Evolutionary conservation across 1,140 invertebrate species (phyloP).

Genomic region (Drosophila tristis): DNA sequence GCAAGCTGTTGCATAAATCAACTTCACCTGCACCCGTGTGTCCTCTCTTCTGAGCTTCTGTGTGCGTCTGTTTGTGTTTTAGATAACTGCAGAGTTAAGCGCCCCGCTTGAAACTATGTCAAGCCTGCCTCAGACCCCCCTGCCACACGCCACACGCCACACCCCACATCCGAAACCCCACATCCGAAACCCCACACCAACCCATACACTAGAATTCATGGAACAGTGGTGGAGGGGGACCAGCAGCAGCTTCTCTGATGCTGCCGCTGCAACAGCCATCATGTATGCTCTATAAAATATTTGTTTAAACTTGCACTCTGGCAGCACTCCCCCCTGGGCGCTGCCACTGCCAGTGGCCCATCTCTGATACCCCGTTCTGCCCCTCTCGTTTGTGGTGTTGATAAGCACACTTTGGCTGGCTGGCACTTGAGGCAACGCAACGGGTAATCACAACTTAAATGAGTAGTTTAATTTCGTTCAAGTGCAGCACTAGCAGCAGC

Average conservation of each 20-base stretch:
- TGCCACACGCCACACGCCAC: neutral
- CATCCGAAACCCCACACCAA: constrained; percentile 11
- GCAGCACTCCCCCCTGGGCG: neutral
- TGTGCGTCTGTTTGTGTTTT: constrained; percentile 47
- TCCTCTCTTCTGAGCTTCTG: constrained; percentile 15
- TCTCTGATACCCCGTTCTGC: neutral
- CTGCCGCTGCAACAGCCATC: constrained; percentile 33
- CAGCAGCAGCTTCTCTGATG: constrained; percentile 12
- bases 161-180: neutral
- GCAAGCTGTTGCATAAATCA: constrained; percentile 81
- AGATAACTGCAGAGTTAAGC: constrained; percentile 55
- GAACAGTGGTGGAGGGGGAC: constrained; percentile 16
- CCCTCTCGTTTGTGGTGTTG: constrained; percentile 55
- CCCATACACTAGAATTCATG: constrained; percentile 1
- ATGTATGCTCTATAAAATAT: constrained; percentile 79
- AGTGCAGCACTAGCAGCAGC: constrained; percentile 37
- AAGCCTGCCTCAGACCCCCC: constrained; percentile 43
- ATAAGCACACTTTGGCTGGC: constrained; percentile 71
- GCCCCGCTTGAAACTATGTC: constrained; percentile 68
- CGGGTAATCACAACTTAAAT: constrained; percentile 76
- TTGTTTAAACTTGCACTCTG: constrained; percentile 67
- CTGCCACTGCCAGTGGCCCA: neutral
- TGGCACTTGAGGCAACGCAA: constrained; percentile 65
- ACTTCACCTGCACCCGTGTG: constrained; percentile 52
- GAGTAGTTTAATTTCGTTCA: constrained; percentile 79